These are phyloP conservation scores for Strigamia maritima DNA, from an alignment of 2,888 invertebrate genomes.

Conservation along the genomic window DNA sequence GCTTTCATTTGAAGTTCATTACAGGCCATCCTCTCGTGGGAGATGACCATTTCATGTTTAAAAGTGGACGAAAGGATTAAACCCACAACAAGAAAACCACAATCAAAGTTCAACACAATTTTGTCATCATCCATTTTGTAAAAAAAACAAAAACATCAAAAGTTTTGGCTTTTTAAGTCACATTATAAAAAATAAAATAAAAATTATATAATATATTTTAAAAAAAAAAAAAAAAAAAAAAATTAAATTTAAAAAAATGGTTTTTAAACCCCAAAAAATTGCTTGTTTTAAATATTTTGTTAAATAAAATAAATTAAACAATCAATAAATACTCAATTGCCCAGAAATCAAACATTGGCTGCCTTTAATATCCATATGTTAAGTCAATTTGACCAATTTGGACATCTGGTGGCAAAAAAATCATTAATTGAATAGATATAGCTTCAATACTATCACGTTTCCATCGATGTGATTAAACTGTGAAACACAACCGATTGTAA, in stretches of 20 bases:
- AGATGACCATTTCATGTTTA: neutral
- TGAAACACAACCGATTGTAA: conserved; percentile 61
- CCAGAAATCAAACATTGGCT: neutral
- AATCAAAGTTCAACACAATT: no score
- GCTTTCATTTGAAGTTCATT: neutral
- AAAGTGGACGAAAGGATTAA: neutral
- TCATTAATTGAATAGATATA: no score
- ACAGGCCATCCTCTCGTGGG: neutral
- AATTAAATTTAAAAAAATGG: neutral
- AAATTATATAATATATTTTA: neutral
- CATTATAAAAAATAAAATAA: neutral
- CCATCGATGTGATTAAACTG: conserved; percentile 60
- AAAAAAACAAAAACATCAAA: neutral
- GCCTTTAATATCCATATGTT: neutral
- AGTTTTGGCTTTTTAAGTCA: no score
- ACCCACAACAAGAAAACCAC: neutral
- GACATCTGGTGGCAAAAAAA: neutral
- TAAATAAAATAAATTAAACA: neutral
- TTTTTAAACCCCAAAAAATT: neutral
- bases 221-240: neutral
- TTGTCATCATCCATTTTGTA: no score
- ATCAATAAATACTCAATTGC: conserved; percentile 6
- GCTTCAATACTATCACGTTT: conserved; percentile 54
- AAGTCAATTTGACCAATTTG: no score
- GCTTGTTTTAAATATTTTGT: neutral